These are phyloP conservation scores for Phyto melanocephala DNA, from an alignment of 2,888 invertebrate genomes.

Conservation along the genomic window DNA sequence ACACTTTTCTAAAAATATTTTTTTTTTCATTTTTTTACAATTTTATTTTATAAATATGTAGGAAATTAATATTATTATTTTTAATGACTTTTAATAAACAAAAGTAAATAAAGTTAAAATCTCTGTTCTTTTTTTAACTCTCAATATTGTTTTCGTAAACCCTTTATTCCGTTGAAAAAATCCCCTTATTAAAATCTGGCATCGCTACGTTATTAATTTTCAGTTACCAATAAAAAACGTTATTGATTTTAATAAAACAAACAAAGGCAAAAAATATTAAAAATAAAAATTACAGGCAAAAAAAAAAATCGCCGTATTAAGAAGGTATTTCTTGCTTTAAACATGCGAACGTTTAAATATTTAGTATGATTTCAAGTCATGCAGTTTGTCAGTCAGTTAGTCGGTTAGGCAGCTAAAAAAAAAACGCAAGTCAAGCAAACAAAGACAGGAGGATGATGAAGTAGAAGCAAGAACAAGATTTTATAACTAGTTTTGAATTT, in stretches of 20 bases:
- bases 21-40: too few relatives aligned
- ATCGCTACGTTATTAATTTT: background rate
- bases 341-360: conserved; percentile 36
- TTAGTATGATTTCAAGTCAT: conserved; percentile 1
- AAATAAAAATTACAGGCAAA: background rate
- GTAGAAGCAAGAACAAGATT: conserved; percentile 34
- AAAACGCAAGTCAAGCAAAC: background rate
- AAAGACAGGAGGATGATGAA: background rate
- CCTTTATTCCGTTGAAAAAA: background rate
- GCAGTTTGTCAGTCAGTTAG: conserved; percentile 10
- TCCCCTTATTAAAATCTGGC: background rate
- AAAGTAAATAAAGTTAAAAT: too few relatives aligned
- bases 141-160: too few relatives aligned
- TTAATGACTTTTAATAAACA: too few relatives aligned
- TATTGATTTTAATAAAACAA: conserved; percentile 46
- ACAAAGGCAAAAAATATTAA: conserved; percentile 5
- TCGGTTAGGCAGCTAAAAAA: background rate
- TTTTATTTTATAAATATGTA: too few relatives aligned
- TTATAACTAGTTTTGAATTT: conserved; percentile 21
- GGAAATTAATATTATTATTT: too few relatives aligned
- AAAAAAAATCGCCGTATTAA: background rate
- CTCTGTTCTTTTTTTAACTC: too few relatives aligned
- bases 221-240: conserved; percentile 20
- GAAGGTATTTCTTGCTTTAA: conserved; percentile 27
- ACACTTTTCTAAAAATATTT: too few relatives aligned